Evolutionary conservation across 2,888 invertebrate genomes (phyloP).

Genomic region (Brenthis hecate): DNA sequence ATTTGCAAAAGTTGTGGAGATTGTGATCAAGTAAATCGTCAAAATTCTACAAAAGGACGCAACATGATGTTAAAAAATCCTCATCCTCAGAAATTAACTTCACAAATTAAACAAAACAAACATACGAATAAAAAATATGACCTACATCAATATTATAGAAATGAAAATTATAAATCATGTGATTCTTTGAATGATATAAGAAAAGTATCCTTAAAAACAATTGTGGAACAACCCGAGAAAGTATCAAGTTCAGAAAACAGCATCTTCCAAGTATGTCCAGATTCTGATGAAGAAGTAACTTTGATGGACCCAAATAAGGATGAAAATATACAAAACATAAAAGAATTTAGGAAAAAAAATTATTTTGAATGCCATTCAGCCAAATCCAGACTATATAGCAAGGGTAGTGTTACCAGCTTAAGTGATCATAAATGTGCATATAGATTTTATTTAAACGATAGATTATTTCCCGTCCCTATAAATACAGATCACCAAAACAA

Average conservation of each 20-base stretch:
- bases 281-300: slow-evolving; percentile 50
- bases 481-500: slow-evolving; percentile 68
- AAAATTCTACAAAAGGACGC: not conserved
- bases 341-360: slow-evolving; percentile 79
- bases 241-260: slow-evolving; percentile 34
- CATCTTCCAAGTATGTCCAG: slow-evolving; percentile 47
- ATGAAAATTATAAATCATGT: slow-evolving; percentile 59
- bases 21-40: not conserved
- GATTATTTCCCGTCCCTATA: slow-evolving; percentile 80
- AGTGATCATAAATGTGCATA: slow-evolving; percentile 77
- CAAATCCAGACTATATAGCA: slow-evolving; percentile 56
- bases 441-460: slow-evolving; percentile 80
- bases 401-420: slow-evolving; percentile 50
- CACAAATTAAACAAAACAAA: slow-evolving; percentile 9
- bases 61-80: not conserved
- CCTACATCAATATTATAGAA: slow-evolving; percentile 65
- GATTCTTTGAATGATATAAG: slow-evolving; percentile 52
- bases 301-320: slow-evolving; percentile 49
- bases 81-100: not conserved
- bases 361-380: slow-evolving; percentile 85
- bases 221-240: slow-evolving; percentile 59
- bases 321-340: slow-evolving; percentile 54
- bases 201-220: slow-evolving; percentile 60
- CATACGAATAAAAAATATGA: slow-evolving; percentile 20
- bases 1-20: slow-evolving; percentile 60